Base-by-base conservation (phyloP, 2,888 invertebrate species). In the Trichopoda pennipes region DNA sequence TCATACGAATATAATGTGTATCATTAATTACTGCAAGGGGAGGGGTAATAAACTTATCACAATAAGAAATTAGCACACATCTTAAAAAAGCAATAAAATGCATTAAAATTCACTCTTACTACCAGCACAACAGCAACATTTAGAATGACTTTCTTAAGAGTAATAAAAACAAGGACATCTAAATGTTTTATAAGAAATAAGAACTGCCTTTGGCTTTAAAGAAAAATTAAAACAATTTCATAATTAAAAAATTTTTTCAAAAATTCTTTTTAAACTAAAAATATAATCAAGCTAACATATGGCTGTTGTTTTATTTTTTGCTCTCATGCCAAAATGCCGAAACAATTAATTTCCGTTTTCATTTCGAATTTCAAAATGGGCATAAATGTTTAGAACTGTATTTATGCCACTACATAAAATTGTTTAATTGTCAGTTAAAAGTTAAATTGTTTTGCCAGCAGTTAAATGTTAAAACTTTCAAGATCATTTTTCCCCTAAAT, bases 41-140 rank as follows among this genome's bases (percentile, higher is more conserved):
- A 80, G 77, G 80, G 73, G 81, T 80, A 81, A 84, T 84, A 82
- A 84, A 84, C 83, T 83, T 81, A 83, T 84, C 83, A 84, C 81
- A 81, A 80, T 80, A 80, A 78, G 80, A 81, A 84, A 84, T 81
- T 81, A 84, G 76, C 80, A 81, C 83, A 83, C 83, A 83, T 77
- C 73, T 72, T 77, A 69, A 61, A 82, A 78, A 75, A 70, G 74
- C 78, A 75, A 79, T 82, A 82, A 82, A 82, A 73, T 68, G 38
- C 79, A 81, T 84, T 79, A 69, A 84, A 74, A 78, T 72, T 81
- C 68, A 77, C 58, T 77, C 21, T 44, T 44, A n/a, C 32, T 35
- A 32, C 21, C 38, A 61, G 44, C 42, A 12, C 38, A 38, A 16
- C 19, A 14, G 58, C 56, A 32, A 47, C 44, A 47, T 8, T 12